Evolutionary conservation across 1,140 invertebrate species (phyloP), one percentile per base, ranked within the genome.

Genomic region (Nautilus pompilius): DNA sequence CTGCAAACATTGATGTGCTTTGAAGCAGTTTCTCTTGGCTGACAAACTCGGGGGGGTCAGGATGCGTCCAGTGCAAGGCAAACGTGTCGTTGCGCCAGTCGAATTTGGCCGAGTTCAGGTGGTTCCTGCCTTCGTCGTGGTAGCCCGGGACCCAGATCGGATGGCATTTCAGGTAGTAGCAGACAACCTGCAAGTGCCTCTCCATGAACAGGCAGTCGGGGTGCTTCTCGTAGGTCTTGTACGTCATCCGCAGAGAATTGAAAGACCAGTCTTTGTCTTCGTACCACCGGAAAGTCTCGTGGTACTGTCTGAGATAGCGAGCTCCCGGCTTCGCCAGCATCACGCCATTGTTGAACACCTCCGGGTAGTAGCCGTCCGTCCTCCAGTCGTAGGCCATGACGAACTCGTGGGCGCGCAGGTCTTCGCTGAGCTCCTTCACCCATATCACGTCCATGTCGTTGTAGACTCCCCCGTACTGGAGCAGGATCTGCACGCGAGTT

Each of bases 391-490:
- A 69, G 45, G 66, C 24, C 13, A 72, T 63, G 8, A 77, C 51
- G 32, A 70, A 66, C 46, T 71, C 67, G 2, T 63, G 58, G n/a
- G 68, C 70, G 26, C 65, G 67, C 4, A 77, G 62, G 22, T 41
- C 17, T 24, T 56, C 41, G 6, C 63, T 62, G 29, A 73, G 51
- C 15, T 62, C 45, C 10, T 68, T 63, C n/a, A 73, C 59, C 74
- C 75, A 77, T 13, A 77, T 45, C 1, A 70, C 77, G 62, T 79
- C 77, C 77, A 75, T 77, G 56, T 79, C 77, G 32, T 72, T 59
- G 56, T 79, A 79, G 3, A 79, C 67, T 1, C 77, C 77, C n/a
- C 77, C 77, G 63, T 76, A 77, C 65, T 73, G 74, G 13, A 72
- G 62, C 15, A 79, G 60, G 20, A 76, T 63, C 28, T 79, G 74